Base-by-base conservation (phyloP, 1,140 invertebrate species). In the Rhagoletis pomonella region DNA sequence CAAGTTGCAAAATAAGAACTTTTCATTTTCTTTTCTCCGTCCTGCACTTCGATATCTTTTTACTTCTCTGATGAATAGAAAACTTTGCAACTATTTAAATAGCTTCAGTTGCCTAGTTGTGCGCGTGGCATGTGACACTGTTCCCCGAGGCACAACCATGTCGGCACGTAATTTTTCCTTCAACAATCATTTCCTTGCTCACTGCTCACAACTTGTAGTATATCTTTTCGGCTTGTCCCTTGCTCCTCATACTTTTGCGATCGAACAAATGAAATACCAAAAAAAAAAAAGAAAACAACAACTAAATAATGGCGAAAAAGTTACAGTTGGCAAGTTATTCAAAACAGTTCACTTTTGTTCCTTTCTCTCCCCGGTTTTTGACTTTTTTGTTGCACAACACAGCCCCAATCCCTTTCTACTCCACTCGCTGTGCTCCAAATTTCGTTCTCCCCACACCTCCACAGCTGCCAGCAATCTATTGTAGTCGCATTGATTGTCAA, bases 281-380 rank as follows among this genome's bases (percentile, higher is more conserved):
- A 67, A 67, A 67, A 55, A 81, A 55, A 81, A 77, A 47, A 47
- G 12, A 19, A 58, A 12, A 29, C 29, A 29, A 58, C 9, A 29
- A 44, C 7, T 2, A 17, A 55, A 81, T 3, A 81, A 81, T 44
- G 17, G 42, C 42, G 2, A 73, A 44, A 17, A 73, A 47, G 42
- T 73, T 67, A 3, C 10, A 77, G 69, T 77, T 77, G 5, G 69
- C 44, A 77, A 77, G 42, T 50, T 77, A 77, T 77, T 81, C 19
- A 29, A 67, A 67, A 67, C 64, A 67, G 64, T 67, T 67, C 29
- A 67, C 64, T 67, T 67, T 39, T 19, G 64, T 67, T 19, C 64
- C 4, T 14, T 39, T 6, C 73, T 81, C 73, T 29, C 19, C 4
- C 47, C 55, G 1, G 42, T 58, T 19, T n/a, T 81, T 81, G 73